A percentile compares a stretch with the other conserved stretches of the same genome.
Conservation (phyloP, 2,797 vertebrate genomes). For the Cichlasoma orientale region DNA sequence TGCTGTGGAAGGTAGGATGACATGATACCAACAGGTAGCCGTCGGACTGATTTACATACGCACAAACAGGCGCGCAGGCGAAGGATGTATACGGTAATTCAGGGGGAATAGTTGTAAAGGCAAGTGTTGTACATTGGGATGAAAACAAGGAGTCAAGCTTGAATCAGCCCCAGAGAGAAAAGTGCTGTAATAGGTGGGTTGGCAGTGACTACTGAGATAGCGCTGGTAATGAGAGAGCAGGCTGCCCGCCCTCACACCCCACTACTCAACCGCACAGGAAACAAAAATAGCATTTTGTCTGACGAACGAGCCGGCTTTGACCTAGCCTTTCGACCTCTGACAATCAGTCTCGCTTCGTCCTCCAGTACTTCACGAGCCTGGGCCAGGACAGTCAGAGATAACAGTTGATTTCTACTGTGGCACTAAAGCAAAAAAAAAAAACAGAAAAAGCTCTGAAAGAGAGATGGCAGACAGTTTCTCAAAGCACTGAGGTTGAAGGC, state of each 20-base stretch:
- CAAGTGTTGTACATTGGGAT: slow-evolving; percentile 50
- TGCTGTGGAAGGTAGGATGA: not conserved
- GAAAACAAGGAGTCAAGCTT: slow-evolving; percentile 60
- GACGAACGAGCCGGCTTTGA: slow-evolving; percentile 90
- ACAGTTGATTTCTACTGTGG: slow-evolving; percentile 83
- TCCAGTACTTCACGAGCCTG: slow-evolving; percentile 78
- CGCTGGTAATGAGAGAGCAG: slow-evolving; percentile 88
- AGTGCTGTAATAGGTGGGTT: slow-evolving; percentile 62
- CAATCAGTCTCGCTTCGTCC: slow-evolving; percentile 93
- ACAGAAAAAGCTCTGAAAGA: slow-evolving; percentile 54
- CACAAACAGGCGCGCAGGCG: slow-evolving; percentile 12
- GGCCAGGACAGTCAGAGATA: slow-evolving; percentile 72
- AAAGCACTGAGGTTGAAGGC: slow-evolving; percentile 53
- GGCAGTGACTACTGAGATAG: slow-evolving; percentile 74
- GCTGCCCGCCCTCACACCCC: slow-evolving; percentile 23
- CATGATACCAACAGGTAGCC: not conserved
- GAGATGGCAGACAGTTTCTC: slow-evolving; percentile 62
- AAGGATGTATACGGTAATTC: slow-evolving; percentile 12
- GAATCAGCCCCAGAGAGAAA: slow-evolving; percentile 68
- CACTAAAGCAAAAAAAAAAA: slow-evolving; percentile 49
- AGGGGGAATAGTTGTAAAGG: slow-evolving; percentile 35
- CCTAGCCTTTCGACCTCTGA: slow-evolving; percentile 96
- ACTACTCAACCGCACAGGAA: slow-evolving; percentile 86
- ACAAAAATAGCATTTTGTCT: slow-evolving; percentile 96
- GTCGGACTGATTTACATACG: slow-evolving; percentile 8